These are phyloP conservation scores for Aphelenchoides fujianensis DNA, from an alignment of 1,140 invertebrate genomes.

Conservation along the genomic window DNA sequence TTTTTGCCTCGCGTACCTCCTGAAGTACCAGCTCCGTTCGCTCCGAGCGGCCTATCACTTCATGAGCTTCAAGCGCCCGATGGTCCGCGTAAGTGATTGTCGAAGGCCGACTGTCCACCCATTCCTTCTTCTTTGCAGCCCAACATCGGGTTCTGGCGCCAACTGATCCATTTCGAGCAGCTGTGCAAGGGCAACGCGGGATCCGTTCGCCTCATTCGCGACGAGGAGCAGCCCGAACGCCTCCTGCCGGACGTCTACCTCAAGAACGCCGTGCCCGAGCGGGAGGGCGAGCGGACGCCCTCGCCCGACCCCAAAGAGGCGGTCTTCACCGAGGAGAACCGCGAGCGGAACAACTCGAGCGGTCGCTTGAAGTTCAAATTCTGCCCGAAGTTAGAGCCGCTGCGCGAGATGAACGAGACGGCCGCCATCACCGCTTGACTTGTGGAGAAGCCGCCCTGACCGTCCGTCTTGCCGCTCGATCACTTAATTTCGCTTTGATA, in stretches of 20 bases:
- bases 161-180: constrained; percentile 75
- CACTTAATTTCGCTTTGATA: background rate
- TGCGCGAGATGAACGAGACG: constrained; percentile 54
- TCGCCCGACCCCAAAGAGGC: constrained; percentile 33
- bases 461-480: background rate
- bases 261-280: constrained; percentile 55
- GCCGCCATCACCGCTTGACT: constrained; percentile 18
- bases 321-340: constrained; percentile 33
- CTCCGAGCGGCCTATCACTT: constrained; percentile 68
- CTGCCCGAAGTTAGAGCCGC: constrained; percentile 52
- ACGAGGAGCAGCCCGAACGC: constrained; percentile 56
- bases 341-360: constrained; percentile 43
- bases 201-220: constrained; percentile 53
- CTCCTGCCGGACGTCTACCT: constrained; percentile 55
- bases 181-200: constrained; percentile 55
- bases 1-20: constrained; percentile 80
- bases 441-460: background rate
- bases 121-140: too few relatives aligned
- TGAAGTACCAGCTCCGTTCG: constrained; percentile 75
- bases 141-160: constrained; percentile 83
- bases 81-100: too few relatives aligned
- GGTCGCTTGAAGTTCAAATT: constrained; percentile 49
- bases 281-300: constrained; percentile 23
- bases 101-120: too few relatives aligned
- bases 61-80: constrained; percentile 67